Evolutionary conservation across 2,797 vertebrate genomes (phyloP), one percentile per base, ranked within the genome.

Genomic region (Synanceia verrucosa): DNA sequence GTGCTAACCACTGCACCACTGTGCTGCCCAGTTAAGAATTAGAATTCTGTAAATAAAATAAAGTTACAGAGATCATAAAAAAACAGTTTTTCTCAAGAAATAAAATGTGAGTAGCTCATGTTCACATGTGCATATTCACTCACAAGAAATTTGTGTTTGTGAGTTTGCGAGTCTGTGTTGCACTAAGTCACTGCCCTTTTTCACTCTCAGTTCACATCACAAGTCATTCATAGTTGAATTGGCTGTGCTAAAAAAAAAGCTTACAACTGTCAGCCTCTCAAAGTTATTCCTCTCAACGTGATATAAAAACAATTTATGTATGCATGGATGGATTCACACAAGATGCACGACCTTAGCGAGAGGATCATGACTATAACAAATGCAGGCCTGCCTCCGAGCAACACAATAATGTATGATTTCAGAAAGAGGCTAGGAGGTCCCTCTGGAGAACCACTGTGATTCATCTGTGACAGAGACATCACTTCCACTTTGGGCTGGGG

Each of bases 391-490:
- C 73, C 80, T 84, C 64, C 41, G 46, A 82, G 78, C 70, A 83
- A 65, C 76, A 85, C 72, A 77, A 82, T 86, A 87, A 90, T 86
- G 85, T 85, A 71, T 78, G 87, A 86, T 86, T 89, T 83, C 41
- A 81, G 84, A 89, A 86, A 73, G 82, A 85, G 88, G 85, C 80
- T 78, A 87, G 70, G 73, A 71, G 80, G 80, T 88, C 85, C 68
- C 89, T 69, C 39, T 82, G 68, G 89, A 88, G 70, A 67, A 47
- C 43, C 5, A 29, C 77, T 68, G 81, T 83, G 86, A 90, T 89
- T 92, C 88, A 87, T 91, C 74, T 79, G 69, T 84, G 87, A 92
- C 90, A 92, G 77, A 92, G 88, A 91, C 85, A 86, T 90, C 82
- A 84, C 88, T 86, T 90, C 82, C 76, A 78, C 80, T 90, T 51